Evolutionary conservation across 2,888 invertebrate species (phyloP).

Genomic region (Drosophila paramelanica): DNA sequence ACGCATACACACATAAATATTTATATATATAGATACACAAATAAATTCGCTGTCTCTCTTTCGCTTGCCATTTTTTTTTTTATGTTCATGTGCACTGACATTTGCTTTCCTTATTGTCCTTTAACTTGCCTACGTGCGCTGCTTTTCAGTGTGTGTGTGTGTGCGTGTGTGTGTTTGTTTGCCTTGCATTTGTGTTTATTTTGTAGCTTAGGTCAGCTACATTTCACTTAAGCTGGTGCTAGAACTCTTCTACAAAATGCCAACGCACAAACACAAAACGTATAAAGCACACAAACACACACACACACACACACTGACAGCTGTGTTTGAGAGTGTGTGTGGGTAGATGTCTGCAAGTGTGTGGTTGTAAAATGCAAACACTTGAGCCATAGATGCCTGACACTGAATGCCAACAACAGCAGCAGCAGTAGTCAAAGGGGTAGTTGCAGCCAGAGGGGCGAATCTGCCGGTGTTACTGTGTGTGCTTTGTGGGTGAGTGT

Average conservation of each 20-base stretch:
- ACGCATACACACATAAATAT: constrained; percentile 12
- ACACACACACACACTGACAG: constrained; percentile 15
- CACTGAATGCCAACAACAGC: constrained; percentile 54
- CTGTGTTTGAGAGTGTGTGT: constrained; percentile 12
- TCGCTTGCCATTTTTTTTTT: constrained; percentile 16
- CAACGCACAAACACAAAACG: constrained; percentile 59
- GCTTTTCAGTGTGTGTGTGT: background rate
- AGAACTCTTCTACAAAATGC: constrained; percentile 60
- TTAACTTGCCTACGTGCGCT: constrained; percentile 26
- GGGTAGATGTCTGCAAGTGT: constrained; percentile 43
- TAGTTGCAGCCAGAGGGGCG: background rate
- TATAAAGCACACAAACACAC: constrained; percentile 22
- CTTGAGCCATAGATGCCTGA: constrained; percentile 65
- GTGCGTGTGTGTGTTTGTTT: constrained; percentile 23
- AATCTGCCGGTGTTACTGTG: background rate
- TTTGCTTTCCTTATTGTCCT: constrained; percentile 56
- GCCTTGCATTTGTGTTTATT: constrained; percentile 71
- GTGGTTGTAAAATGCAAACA: constrained; percentile 78
- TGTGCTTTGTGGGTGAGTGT: background rate
- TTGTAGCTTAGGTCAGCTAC: constrained; percentile 82
- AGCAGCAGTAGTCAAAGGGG: constrained; percentile 13
- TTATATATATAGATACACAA: background rate
- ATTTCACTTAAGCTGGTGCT: constrained; percentile 78
- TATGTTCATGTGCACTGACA: constrained; percentile 45
- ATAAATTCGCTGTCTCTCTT: background rate